phyloP scores from a whole-genome alignment of 2,888 invertebrate genomes.

The Busseola fusca region DNA sequence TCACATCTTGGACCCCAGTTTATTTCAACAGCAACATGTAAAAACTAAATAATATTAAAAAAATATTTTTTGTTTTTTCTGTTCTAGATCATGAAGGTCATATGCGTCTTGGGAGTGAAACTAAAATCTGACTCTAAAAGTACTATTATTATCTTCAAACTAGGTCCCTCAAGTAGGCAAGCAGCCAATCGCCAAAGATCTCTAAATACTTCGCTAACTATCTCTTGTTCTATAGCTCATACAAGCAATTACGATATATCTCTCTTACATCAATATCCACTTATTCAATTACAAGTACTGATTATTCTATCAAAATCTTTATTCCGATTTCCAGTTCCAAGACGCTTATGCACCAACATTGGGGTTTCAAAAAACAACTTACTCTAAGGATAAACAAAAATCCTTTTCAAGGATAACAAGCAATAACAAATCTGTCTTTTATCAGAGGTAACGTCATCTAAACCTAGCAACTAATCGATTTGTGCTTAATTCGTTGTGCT shows the following conservation, averaged over 20 bases:
- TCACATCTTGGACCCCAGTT: slow-evolving; percentile 85
- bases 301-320: slow-evolving; percentile 54
- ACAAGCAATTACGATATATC: slow-evolving; percentile 37
- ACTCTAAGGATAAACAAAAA: slow-evolving; percentile 80
- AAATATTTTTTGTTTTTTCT: slow-evolving; percentile 79
- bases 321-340: slow-evolving; percentile 42
- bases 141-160: slow-evolving; percentile 64
- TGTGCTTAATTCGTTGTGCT: slow-evolving; percentile 81
- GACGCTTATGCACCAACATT: slow-evolving; percentile 52
- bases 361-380: slow-evolving; percentile 75
- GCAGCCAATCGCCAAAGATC: slow-evolving; percentile 54
- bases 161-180: slow-evolving; percentile 62
- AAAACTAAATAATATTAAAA: slow-evolving; percentile 83
- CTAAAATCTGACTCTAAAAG: slow-evolving; percentile 57
- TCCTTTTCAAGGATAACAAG: slow-evolving; percentile 88
- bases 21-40: slow-evolving; percentile 81
- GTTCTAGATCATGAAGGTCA: slow-evolving; percentile 67
- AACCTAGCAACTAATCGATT: slow-evolving; percentile 78
- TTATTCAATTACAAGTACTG: slow-evolving; percentile 40
- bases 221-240: slow-evolving; percentile 38
- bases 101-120: slow-evolving; percentile 52
- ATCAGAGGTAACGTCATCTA: slow-evolving; percentile 80
- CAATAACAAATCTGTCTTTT: slow-evolving; percentile 84
- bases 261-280: slow-evolving; percentile 38
- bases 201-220: slow-evolving; percentile 54